phyloP scores from a whole-genome alignment of 2,113 vertebrate species.

The Cygnus atratus region DNA sequence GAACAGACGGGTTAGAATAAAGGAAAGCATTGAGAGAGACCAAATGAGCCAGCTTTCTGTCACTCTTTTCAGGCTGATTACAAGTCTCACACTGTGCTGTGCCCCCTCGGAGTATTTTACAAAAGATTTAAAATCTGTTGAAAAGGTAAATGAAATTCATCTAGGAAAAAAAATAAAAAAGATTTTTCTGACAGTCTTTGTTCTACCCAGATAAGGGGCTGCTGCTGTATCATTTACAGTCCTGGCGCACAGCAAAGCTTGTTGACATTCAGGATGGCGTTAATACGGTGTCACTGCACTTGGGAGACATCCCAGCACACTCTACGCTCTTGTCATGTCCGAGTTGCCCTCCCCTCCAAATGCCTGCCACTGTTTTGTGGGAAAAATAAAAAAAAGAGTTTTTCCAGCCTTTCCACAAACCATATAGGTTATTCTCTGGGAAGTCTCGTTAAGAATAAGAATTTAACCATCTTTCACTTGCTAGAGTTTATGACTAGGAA shows the following conservation, averaged over 20 bases:
- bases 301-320: background rate
- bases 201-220: slow-evolving; percentile 39
- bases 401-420: background rate
- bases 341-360: background rate
- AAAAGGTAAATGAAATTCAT: slow-evolving; percentile 58
- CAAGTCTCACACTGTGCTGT: slow-evolving; percentile 29
- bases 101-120: slow-evolving; percentile 35
- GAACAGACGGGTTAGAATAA: slow-evolving; percentile 63
- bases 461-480: background rate
- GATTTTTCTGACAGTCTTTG: slow-evolving; percentile 48
- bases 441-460: slow-evolving; percentile 20
- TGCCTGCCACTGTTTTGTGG: background rate
- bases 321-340: background rate
- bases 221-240: slow-evolving; percentile 38
- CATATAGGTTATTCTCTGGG: background rate
- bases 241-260: background rate
- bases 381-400: background rate
- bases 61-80: slow-evolving; percentile 61
- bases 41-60: slow-evolving; percentile 65
- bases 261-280: background rate
- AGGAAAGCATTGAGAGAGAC: slow-evolving; percentile 30
- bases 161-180: slow-evolving; percentile 23
- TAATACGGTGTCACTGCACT: background rate
- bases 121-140: slow-evolving; percentile 55
- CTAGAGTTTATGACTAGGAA: background rate